Conservation (phyloP, 1,140 invertebrate genomes). For the Meloidogyne floridensis region DNA sequence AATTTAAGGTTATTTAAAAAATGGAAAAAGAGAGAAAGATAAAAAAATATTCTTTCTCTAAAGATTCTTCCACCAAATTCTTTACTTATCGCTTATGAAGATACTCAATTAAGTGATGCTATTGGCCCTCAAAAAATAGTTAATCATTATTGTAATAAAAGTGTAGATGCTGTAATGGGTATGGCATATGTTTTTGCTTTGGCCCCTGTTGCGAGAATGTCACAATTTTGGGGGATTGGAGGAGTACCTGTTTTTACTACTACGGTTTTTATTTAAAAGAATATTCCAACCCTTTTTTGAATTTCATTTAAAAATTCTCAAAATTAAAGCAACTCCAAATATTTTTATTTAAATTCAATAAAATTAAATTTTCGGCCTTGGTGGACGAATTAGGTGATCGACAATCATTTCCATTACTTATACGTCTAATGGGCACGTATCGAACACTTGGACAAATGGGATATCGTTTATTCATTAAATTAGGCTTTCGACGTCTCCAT, state of each 20-base stretch:
- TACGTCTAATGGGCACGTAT: constrained; percentile 82
- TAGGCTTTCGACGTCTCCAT: constrained; percentile 72
- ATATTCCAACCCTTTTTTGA: too few relatives aligned
- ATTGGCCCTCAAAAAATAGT: constrained; percentile 63
- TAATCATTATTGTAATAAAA: constrained; percentile 59
- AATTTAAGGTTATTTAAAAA: constrained; percentile 29
- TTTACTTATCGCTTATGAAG: constrained; percentile 55
- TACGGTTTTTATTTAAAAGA: constrained; percentile 67
- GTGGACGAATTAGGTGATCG: constrained; percentile 79
- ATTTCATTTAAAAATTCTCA: too few relatives aligned
- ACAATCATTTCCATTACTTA: constrained; percentile 76
- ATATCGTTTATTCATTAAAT: constrained; percentile 73
- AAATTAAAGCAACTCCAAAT: too few relatives aligned
- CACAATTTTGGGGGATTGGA: constrained; percentile 76
- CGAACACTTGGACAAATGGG: constrained; percentile 76
- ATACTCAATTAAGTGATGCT: constrained; percentile 61
- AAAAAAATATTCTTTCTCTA: background rate
- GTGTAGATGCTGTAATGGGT: constrained; percentile 81
- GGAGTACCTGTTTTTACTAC: constrained; percentile 82
- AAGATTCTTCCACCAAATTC: constrained; percentile 51
- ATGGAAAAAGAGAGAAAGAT: background rate
- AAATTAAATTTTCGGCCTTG: constrained; percentile 70
- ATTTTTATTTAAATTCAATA: background rate
- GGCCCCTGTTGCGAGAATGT: constrained; percentile 83
- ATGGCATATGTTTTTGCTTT: constrained; percentile 87